These are phyloP conservation scores for Saccostrea cuccullata DNA, from an alignment of 1,140 invertebrate species.

Conservation along the genomic window DNA sequence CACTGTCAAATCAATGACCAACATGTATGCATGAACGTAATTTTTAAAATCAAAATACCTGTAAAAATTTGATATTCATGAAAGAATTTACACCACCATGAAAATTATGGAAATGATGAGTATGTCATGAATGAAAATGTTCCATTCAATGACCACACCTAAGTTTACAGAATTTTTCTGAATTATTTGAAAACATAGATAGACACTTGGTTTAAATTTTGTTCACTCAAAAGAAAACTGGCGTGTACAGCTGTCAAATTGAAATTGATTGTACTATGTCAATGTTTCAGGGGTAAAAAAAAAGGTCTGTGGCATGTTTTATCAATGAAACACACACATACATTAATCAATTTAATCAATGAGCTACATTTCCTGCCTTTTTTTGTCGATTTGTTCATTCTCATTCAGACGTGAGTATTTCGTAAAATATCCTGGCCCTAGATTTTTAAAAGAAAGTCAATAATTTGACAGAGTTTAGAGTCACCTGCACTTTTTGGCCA, in stretches of 20 bases:
- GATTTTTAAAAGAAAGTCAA: constrained; percentile 1
- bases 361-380: constrained; percentile 20
- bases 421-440: neutral
- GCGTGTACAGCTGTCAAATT: constrained; percentile 22
- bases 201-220: neutral
- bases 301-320: neutral
- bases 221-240: neutral
- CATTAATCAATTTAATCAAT: constrained; percentile 32
- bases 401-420: neutral
- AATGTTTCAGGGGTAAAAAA: constrained; percentile 14
- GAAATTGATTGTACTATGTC: constrained; percentile 20
- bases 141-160: neutral
- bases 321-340: constrained; percentile 24
- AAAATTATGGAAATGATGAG: neutral
- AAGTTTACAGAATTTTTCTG: neutral
- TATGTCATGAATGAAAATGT: constrained; percentile 2
- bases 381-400: constrained; percentile 27
- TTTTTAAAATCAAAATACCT: neutral
- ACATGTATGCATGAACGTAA: neutral
- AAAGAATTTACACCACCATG: neutral
- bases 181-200: neutral
- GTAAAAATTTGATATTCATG: neutral
- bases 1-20: neutral
- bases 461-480: neutral
- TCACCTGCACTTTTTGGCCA: neutral